These are phyloP conservation scores for Aplocera efformata DNA, from an alignment of 2,888 invertebrate species.

Conservation along the genomic window DNA sequence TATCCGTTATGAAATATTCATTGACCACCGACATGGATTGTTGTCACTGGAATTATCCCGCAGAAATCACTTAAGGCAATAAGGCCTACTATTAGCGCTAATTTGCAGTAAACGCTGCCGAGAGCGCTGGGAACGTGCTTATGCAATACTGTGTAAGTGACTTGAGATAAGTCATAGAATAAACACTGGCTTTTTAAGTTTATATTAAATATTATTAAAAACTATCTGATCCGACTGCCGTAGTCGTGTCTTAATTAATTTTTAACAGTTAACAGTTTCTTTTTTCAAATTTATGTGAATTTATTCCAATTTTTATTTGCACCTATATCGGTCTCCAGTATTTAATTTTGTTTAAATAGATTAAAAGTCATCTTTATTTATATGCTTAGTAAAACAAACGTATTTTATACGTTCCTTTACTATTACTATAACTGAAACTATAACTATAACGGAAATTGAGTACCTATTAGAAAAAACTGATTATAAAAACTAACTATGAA, in stretches of 20 bases:
- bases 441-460: background rate
- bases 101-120: constrained; percentile 75
- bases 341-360: background rate
- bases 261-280: no score
- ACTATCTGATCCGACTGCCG: no score
- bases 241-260: no score
- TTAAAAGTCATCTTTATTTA: constrained; percentile 2
- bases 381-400: background rate
- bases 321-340: no score
- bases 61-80: constrained; percentile 61
- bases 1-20: constrained; percentile 72
- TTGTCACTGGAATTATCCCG: constrained; percentile 68
- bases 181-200: no score
- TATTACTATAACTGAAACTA: background rate
- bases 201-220: no score
- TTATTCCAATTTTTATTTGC: no score
- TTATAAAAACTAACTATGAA: no score
- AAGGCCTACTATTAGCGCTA: constrained; percentile 55
- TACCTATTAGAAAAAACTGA: no score
- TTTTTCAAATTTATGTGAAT: no score
- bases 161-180: constrained; percentile 9
- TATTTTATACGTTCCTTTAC: no score
- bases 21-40: constrained; percentile 63
- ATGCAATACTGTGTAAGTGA: constrained; percentile 22
- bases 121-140: constrained; percentile 48